These are phyloP conservation scores for Coenobita brevimanus DNA, from an alignment of 1,140 invertebrate genomes.

Conservation along the genomic window DNA sequence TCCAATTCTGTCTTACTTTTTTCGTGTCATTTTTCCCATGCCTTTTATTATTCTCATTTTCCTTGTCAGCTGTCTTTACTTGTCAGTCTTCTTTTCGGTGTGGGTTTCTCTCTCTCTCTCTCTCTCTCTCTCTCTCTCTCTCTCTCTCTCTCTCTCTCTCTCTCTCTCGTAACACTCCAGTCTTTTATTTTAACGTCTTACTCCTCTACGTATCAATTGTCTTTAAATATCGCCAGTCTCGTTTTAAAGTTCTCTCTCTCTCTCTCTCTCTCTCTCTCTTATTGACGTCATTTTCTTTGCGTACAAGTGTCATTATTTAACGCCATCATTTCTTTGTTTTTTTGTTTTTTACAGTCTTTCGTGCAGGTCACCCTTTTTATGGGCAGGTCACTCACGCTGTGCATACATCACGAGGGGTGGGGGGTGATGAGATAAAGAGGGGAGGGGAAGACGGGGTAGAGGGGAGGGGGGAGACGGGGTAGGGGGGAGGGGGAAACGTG, in stretches of 20 bases:
- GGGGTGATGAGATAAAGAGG: too few species aligned
- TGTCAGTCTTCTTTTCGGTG: not conserved
- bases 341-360: too few species aligned
- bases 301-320: too few species aligned
- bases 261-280: not conserved
- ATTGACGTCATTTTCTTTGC: too few species aligned
- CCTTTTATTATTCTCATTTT: not conserved
- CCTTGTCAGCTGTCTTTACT: not conserved
- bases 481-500: too few species aligned
- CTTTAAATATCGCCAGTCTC: not conserved
- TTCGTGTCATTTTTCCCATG: not conserved
- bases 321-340: too few species aligned
- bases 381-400: too few species aligned
- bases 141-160: constrained; percentile 14
- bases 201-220: not conserved
- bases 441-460: too few species aligned
- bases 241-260: too few species aligned
- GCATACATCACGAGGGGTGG: too few species aligned
- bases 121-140: constrained; percentile 4
- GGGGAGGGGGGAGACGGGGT: too few species aligned
- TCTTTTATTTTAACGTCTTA: not conserved
- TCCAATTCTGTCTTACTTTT: not conserved
- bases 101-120: not conserved
- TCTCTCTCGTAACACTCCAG: not conserved
- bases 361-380: too few species aligned